A percentile compares a stretch with the other conserved stretches of the same genome.
Conservation (phyloP, 2,797 vertebrate species). For the Bradypodion pumilum region DNA sequence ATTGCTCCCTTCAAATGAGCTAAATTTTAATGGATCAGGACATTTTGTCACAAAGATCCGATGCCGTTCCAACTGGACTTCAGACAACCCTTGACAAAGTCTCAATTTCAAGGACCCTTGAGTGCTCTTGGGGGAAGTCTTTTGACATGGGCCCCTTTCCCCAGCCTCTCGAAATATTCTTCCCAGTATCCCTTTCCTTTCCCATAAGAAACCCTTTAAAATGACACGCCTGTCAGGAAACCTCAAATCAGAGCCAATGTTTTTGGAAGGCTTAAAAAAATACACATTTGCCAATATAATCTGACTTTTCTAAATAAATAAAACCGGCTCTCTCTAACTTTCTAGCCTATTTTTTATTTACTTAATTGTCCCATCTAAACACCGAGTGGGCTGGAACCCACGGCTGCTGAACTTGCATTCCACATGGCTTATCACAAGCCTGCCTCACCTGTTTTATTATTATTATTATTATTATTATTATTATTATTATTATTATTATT, state of each 20-base stretch:
- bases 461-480: too few species aligned
- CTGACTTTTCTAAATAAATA: slow-evolving; percentile 73
- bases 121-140: neutral
- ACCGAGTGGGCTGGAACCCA: slow-evolving; percentile 21
- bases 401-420: slow-evolving; percentile 60
- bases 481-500: too few species aligned
- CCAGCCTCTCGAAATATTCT: accelerated
- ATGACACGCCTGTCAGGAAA: slow-evolving; percentile 60
- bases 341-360: slow-evolving; percentile 68
- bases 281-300: slow-evolving; percentile 75
- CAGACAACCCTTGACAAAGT: too few species aligned
- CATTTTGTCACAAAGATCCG: too few species aligned
- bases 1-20: neutral
- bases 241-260: slow-evolving; percentile 68
- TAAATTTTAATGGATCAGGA: neutral
- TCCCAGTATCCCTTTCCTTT: slow-evolving; percentile 19
- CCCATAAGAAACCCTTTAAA: slow-evolving; percentile 25
- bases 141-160: neutral
- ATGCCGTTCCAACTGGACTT: neutral
- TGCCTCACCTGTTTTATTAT: slow-evolving; percentile 60
- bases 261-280: slow-evolving; percentile 51
- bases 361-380: slow-evolving; percentile 68
- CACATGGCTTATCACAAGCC: slow-evolving; percentile 46
- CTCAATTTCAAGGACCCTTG: neutral
- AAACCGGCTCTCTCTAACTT: slow-evolving; percentile 47